phyloP scores from a whole-genome alignment of 2,888 invertebrate genomes.

The Pediacus dermestoides region DNA sequence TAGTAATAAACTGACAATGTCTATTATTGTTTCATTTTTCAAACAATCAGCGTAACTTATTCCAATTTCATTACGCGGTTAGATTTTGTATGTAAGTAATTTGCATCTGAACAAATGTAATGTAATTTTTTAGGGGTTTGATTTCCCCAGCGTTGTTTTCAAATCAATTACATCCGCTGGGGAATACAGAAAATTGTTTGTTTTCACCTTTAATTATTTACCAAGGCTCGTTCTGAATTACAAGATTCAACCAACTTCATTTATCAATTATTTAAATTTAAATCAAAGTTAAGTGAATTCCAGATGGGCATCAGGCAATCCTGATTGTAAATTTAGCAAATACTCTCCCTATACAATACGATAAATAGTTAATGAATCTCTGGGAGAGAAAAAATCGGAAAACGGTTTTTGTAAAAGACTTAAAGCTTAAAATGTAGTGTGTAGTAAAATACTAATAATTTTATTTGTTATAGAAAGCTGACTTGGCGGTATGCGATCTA shows the following conservation, averaged over 20 bases:
- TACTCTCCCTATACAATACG: background rate
- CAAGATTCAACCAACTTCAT: background rate
- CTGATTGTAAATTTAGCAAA: slow-evolving; percentile 2
- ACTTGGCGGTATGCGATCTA: slow-evolving; percentile 91
- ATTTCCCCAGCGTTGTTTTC: slow-evolving; percentile 17
- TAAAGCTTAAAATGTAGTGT: slow-evolving; percentile 1
- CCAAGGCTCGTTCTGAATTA: background rate
- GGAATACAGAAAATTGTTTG: slow-evolving; percentile 12
- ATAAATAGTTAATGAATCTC: too few species aligned
- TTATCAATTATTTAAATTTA: slow-evolving; percentile 13
- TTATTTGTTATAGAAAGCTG: slow-evolving; percentile 71
- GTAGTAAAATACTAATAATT: slow-evolving; percentile 4
- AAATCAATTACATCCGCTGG: slow-evolving; percentile 16
- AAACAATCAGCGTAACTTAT: too few species aligned
- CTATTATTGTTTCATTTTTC: too few species aligned
- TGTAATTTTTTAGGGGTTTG: slow-evolving; percentile 7
- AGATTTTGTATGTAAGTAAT: background rate
- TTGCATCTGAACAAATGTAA: slow-evolving; percentile 1
- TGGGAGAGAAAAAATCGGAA: background rate
- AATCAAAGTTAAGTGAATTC: slow-evolving; percentile 7
- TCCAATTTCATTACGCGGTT: background rate
- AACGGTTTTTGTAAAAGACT: slow-evolving; percentile 1
- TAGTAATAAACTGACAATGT: too few species aligned
- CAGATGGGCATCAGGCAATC: background rate
- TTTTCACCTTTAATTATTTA: slow-evolving; percentile 14